phyloP scores from a whole-genome alignment of 2,797 vertebrate genomes.

The Masticophis lateralis region DNA sequence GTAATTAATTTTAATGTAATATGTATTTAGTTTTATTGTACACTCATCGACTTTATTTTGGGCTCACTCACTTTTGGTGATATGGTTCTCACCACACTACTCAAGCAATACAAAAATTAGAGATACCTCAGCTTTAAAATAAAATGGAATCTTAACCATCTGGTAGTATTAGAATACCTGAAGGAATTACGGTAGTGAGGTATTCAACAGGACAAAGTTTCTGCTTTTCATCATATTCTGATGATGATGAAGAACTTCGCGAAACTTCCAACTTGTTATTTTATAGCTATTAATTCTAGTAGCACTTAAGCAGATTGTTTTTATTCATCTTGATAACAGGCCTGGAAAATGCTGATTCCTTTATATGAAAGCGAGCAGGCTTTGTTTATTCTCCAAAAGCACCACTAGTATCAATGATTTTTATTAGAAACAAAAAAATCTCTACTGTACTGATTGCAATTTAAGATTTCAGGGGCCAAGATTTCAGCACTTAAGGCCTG shows the following conservation, averaged over 20 bases:
- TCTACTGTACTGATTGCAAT: not conserved
- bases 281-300: not conserved
- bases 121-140: not conserved
- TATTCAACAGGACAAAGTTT: not conserved
- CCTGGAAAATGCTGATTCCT: not conserved
- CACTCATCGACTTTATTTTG: not conserved
- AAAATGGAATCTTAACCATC: not conserved
- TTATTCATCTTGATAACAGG: not conserved
- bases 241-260: not conserved
- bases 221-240: not conserved
- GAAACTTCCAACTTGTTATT: not conserved
- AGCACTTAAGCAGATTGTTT: not conserved
- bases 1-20: not conserved
- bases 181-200: not conserved
- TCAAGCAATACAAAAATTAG: not conserved
- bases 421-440: not conserved
- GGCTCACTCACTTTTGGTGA: not conserved
- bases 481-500: not conserved
- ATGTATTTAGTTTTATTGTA: not conserved
- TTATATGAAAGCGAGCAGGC: not conserved
- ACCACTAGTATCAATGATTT: not conserved
- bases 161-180: not conserved
- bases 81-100: not conserved
- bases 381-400: not conserved
- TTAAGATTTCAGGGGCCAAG: not conserved